Conservation (phyloP, 2,888 invertebrate species). For the Adelphocoris suturalis region DNA sequence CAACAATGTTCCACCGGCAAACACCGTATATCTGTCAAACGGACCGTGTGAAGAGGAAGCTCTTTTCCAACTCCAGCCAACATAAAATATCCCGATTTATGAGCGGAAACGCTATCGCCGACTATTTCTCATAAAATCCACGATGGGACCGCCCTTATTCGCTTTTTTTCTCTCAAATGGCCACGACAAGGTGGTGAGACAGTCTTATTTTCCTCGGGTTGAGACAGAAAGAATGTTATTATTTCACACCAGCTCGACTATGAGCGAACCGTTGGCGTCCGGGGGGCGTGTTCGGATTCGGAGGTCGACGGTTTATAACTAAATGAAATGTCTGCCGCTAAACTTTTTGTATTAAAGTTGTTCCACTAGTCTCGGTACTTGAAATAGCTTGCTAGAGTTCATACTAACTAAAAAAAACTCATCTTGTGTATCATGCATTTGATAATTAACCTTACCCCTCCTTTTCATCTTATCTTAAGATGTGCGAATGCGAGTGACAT, state of each 20-base stretch:
- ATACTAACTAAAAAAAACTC: no score
- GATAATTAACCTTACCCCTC: no score
- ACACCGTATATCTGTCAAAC: conserved; percentile 3
- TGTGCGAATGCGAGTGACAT: no score
- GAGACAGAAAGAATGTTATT: not conserved
- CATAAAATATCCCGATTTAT: conserved; percentile 14
- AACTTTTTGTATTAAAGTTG: no score
- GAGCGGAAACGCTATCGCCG: not conserved
- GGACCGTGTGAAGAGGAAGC: conserved; percentile 1
- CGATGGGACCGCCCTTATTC: conserved; percentile 15
- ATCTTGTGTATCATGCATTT: no score
- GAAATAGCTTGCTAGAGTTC: no score
- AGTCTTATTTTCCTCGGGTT: not conserved
- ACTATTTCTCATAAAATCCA: conserved; percentile 27
- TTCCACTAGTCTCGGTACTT: no score
- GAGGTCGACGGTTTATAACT: no score
- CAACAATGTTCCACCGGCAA: not conserved
- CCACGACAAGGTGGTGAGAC: conserved; percentile 1
- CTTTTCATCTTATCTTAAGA: no score
- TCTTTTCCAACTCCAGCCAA: conserved; percentile 34
- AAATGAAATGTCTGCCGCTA: no score
- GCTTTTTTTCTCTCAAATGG: not conserved
- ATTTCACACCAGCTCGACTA: not conserved
- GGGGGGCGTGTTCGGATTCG: not conserved
- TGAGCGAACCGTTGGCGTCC: not conserved